Evolutionary conservation across 2,113 vertebrate species (phyloP).

Genomic region (Balaeniceps rex): DNA sequence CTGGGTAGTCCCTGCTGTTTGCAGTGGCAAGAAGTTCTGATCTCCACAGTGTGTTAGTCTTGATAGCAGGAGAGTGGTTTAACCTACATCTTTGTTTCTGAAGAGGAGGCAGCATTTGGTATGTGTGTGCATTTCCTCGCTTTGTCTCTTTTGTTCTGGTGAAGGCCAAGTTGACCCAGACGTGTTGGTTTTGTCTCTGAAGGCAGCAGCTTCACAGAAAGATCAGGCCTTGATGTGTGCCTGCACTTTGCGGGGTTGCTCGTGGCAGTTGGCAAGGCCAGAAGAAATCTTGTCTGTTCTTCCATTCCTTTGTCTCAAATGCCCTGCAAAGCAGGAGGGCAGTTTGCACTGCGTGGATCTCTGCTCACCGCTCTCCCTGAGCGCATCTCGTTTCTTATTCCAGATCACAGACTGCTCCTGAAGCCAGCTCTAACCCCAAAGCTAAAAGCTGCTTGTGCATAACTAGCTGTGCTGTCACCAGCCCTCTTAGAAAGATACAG

Average conservation of each 20-base stretch:
- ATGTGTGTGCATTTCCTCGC: not conserved
- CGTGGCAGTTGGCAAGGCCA: not conserved
- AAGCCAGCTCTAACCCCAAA: not conserved
- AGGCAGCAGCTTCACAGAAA: not conserved
- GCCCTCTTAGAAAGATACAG: not conserved
- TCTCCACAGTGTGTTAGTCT: not conserved
- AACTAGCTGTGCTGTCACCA: not conserved
- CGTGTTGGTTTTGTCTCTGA: not conserved
- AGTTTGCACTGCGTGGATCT: not conserved
- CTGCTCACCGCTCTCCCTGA: not conserved
- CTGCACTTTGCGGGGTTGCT: not conserved
- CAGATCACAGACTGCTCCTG: not conserved
- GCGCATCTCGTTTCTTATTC: not conserved
- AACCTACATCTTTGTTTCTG: constrained; percentile 11
- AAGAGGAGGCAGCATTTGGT: not conserved
- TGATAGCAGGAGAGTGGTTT: not conserved
- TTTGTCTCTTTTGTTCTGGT: constrained; percentile 8
- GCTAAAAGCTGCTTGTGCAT: not conserved
- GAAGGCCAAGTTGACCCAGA: constrained; percentile 22
- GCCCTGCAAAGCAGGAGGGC: not conserved
- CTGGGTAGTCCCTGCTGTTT: not conserved
- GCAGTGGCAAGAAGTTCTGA: not conserved
- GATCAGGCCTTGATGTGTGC: not conserved
- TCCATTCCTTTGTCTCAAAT: not conserved
- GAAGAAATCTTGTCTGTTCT: not conserved